phyloP scores from a whole-genome alignment of 2,113 vertebrate species.

The Notarius lentiginosus region DNA sequence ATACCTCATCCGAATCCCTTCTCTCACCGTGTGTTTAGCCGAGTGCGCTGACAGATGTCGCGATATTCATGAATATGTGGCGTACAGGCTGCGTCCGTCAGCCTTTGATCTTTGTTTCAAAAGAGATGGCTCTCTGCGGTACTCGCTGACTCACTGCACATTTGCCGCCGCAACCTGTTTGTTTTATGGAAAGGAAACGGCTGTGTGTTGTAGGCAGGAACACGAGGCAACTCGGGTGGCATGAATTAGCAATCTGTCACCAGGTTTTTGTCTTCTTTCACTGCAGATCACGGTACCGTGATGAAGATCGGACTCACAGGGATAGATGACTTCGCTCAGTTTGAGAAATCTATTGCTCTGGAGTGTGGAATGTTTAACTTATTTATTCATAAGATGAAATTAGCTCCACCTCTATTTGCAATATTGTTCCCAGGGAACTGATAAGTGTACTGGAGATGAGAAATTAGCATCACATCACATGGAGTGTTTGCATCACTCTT shows the following conservation, averaged over 20 bases:
- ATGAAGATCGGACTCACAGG: conserved; percentile 4
- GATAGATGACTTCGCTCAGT: not conserved
- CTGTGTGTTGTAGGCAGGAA: conserved; percentile 31
- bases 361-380: not conserved
- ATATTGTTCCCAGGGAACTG: not conserved
- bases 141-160: conserved; percentile 59
- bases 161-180: conserved; percentile 67
- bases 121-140: conserved; percentile 65
- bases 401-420: not conserved
- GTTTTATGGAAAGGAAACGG: conserved; percentile 59
- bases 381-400: not conserved
- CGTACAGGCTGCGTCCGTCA: conserved; percentile 52
- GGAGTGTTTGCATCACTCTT: not conserved
- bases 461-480: not conserved
- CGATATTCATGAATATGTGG: conserved; percentile 71
- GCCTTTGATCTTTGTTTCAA: conserved; percentile 78
- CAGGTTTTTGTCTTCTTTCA: conserved; percentile 38
- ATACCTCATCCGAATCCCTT: conserved; percentile 60
- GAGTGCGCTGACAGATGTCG: conserved; percentile 70
- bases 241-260: conserved; percentile 37
- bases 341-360: not conserved
- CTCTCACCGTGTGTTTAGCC: conserved; percentile 44
- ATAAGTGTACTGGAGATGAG: not conserved
- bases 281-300: conserved; percentile 30
- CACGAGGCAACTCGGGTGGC: conserved; percentile 46